Base-by-base conservation (phyloP, 2,888 invertebrate genomes). In the Erynnis tages region DNA sequence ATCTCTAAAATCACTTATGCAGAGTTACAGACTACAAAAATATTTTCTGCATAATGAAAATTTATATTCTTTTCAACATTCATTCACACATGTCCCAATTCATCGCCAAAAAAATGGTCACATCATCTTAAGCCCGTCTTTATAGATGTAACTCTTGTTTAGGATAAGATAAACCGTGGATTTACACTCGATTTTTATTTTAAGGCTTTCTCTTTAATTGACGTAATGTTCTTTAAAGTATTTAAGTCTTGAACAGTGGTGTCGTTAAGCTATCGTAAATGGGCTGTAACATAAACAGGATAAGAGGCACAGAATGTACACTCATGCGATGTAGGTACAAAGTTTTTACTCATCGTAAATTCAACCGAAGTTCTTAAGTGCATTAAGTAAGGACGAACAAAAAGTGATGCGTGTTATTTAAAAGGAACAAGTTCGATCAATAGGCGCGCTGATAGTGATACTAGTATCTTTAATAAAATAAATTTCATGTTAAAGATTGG, bases 181-280 rank as follows among this genome's bases (percentile, higher is more conserved):
- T 75, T 75, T 75, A 77, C 69, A 65, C 61, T 64, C 65, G 63
- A 60, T 63, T 69, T 65, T 59, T 69, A 65, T 71, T 73, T 65
- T 57, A 56, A 60, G 60, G 64, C 74, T 79, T 80, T 79, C 75
- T 67, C 73, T 69, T 73, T 83, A 81, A 83, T 82, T 76, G 78
- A 73, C 79, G 68, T 61, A 60, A 34, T 43, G 41, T 50, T 32
- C 49, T 41, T 47, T 35, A 50, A 41, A 66, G 62, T 71, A 69
- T 71, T 76, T 76, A 69, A 73, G 69, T 69, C 69, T 68, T 69
- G 68, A 76, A 76, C 49, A 21, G 40, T 70, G 71, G 69, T 66
- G 67, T 67, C 73, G 66, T 69, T 67, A 67, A 70, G 62, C 63
- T 56, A 58, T 60, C 57, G 68, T 63, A 50, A 50, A 43, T 50